phyloP scores from a whole-genome alignment of 2,113 vertebrate species.

The Empidonax traillii region DNA sequence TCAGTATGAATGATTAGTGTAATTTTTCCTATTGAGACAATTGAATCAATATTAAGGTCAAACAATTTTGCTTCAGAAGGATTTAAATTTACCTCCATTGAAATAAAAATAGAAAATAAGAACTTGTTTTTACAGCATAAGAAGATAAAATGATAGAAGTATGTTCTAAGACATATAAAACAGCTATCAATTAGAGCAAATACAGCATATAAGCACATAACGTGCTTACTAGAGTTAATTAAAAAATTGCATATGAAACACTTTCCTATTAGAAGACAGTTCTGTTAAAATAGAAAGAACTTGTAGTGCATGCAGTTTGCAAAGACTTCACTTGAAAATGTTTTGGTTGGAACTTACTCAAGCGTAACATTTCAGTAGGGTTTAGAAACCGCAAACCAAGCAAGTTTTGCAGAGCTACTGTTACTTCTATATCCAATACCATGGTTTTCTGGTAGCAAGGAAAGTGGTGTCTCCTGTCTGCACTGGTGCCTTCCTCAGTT shows the following conservation, averaged over 20 bases:
- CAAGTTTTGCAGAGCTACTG: neutral
- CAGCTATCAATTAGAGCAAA: neutral
- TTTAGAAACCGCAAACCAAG: neutral
- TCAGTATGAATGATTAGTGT: neutral
- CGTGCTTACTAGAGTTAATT: neutral
- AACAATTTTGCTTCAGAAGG: neutral
- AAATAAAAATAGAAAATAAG: neutral
- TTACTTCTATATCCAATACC: accelerated
- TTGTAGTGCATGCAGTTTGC: neutral
- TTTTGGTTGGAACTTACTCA: neutral
- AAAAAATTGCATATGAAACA: neutral
- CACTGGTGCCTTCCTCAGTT: neutral
- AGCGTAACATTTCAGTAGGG: accelerated
- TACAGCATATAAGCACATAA: neutral
- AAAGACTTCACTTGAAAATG: neutral
- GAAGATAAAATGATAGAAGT: neutral
- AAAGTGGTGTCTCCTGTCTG: neutral
- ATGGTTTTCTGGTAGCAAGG: neutral
- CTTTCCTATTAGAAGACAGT: neutral
- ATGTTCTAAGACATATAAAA: neutral
- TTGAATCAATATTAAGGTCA: neutral
- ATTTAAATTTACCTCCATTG: neutral
- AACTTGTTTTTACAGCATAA: neutral
- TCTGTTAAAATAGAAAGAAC: neutral
- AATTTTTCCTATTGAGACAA: neutral